phyloP scores from a whole-genome alignment of 1,140 invertebrate genomes.

The Sycobia sp. region DNA sequence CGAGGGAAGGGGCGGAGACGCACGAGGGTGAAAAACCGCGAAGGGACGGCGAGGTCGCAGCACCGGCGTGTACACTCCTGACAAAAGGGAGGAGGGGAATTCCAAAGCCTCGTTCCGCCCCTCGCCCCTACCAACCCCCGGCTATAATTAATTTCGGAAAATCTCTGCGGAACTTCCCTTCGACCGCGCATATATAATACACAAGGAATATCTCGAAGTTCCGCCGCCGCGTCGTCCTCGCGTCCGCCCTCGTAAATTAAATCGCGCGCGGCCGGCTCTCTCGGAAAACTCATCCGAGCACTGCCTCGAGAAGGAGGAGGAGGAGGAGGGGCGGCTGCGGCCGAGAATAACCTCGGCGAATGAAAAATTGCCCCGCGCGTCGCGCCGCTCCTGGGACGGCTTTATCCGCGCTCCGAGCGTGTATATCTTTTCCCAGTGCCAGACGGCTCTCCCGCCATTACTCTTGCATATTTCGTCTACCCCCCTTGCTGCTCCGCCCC shows the following conservation, averaged over 20 bases:
- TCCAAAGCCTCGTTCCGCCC: no score
- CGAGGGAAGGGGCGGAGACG: no score
- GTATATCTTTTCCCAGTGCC: constrained; percentile 7
- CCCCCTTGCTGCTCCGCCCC: background rate
- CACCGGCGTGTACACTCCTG: no score
- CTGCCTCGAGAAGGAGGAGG: background rate
- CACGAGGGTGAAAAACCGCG: no score
- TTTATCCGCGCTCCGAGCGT: background rate
- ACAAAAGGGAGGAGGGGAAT: no score
- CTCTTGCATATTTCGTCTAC: constrained; percentile 16
- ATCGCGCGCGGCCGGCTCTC: constrained; percentile 5
- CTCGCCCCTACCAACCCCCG: no score
- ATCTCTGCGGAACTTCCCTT: background rate
- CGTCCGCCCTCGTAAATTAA: constrained; percentile 15
- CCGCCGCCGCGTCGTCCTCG: background rate
- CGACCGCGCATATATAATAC: background rate
- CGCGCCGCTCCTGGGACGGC: background rate
- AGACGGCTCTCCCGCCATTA: constrained; percentile 5
- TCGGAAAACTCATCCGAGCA: constrained; percentile 4
- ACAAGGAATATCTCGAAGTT: background rate
- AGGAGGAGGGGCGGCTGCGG: no score
- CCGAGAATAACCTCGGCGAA: background rate
- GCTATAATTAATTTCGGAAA: background rate
- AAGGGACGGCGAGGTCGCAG: no score
- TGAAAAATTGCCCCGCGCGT: constrained; percentile 13